phyloP scores from a whole-genome alignment of 2,797 vertebrate species.

The Pangasius djambal region DNA sequence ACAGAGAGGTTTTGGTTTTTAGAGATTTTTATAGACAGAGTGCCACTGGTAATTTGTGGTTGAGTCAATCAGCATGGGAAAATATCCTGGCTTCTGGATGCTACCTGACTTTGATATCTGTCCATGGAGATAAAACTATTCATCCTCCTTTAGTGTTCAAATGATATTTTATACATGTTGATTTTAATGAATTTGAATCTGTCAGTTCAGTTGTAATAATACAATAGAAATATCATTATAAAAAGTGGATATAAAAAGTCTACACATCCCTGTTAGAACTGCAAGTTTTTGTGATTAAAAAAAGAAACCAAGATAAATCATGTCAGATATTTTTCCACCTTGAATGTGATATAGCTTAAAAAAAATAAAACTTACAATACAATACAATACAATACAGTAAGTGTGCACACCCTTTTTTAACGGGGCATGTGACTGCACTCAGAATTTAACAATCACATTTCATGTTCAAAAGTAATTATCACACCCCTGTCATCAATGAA shows the following conservation, averaged over 20 bases:
- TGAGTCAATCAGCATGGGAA: slow-evolving; percentile 61
- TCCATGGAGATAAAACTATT: neutral
- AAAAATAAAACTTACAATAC: too few relatives aligned
- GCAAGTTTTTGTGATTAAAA: neutral
- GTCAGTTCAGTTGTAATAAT: neutral
- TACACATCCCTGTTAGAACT: neutral
- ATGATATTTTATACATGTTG: neutral
- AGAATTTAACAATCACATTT: neutral
- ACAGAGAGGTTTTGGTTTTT: slow-evolving; percentile 44
- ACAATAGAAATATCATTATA: neutral
- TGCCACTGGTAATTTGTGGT: slow-evolving; percentile 63
- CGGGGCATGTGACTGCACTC: neutral
- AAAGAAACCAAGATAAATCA: neutral
- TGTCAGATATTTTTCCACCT: neutral
- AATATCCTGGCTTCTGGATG: neutral
- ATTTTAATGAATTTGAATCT: neutral
- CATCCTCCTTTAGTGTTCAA: neutral
- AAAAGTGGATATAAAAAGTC: neutral
- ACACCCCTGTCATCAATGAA: neutral
- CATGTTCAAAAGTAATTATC: neutral
- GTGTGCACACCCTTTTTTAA: neutral
- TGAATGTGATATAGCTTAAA: neutral
- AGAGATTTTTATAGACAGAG: slow-evolving; percentile 41
- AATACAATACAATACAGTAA: neutral
- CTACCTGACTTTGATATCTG: neutral